These are phyloP conservation scores for Dasyurus viverrinus DNA, from an alignment of 2,113 vertebrate species.

Conservation along the genomic window DNA sequence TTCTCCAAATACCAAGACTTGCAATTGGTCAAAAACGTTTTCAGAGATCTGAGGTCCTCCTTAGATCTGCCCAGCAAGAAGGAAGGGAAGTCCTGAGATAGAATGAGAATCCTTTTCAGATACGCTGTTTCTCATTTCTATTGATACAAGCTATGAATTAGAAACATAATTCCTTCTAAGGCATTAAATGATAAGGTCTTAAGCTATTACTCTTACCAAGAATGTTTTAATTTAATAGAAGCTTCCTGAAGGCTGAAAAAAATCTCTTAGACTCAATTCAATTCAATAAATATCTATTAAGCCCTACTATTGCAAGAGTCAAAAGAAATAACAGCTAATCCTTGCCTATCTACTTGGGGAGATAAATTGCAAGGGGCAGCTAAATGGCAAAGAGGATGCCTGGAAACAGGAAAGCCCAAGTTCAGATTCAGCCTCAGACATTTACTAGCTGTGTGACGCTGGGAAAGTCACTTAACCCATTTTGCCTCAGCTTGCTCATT, in stretches of 20 bases:
- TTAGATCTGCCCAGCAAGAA: not conserved
- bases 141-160: not conserved
- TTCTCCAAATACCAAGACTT: not conserved
- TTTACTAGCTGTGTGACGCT: no score
- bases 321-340: not conserved
- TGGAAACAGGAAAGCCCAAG: not conserved
- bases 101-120: not conserved
- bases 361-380: not conserved
- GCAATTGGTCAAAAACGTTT: not conserved
- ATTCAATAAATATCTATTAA: not conserved
- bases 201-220: not conserved
- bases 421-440: not conserved
- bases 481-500: not conserved
- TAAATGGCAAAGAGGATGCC: not conserved
- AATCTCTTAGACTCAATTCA: not conserved
- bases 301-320: not conserved
- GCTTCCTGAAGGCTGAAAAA: not conserved
- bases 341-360: not conserved
- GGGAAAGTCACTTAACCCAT: not conserved
- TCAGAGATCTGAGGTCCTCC: not conserved
- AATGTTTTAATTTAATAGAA: constrained; percentile 5
- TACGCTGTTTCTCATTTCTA: not conserved
- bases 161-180: not conserved
- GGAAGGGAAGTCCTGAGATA: not conserved
- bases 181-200: not conserved